Evolutionary conservation across 2,888 invertebrate genomes (phyloP), one percentile per base, ranked within the genome.

Genomic region (Hypsopygia costalis): DNA sequence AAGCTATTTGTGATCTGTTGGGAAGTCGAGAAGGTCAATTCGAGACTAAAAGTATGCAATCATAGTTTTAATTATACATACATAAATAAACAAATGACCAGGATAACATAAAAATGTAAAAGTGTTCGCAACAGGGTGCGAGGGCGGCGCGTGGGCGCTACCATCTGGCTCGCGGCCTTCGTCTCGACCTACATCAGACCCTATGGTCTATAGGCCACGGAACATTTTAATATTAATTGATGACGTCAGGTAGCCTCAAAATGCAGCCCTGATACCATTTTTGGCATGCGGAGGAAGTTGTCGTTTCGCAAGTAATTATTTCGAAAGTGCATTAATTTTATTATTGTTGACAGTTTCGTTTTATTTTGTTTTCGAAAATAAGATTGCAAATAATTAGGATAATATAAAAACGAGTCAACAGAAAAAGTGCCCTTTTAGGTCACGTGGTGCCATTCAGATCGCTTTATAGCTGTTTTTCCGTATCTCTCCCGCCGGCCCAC

Each of bases 151-250:
- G 82, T 77, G 55, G 75, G 81, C 52, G 68, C 47, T 27, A 52
- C 68, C 81, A 81, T 79, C 77, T 79, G 77, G 62, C 63, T 46
- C 50, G 46, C 54, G 63, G 52, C 80, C 83, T 81, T 78, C 58
- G 53, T 27, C 52, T 41, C 65, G 54, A 55, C 76, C 65, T 62
- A 64, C 69, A 56, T 58, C 47, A 50, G 46, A 53, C 63, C 63
- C 58, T 62, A 53, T 50, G 53, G 45, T 39, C 51, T 25, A 52
- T 58, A 71, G 63, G 68, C 69, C 67, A 60, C 11, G 32, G 29
- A 36, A 36, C 11, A 37, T 28, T 39, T 33, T 20, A 39, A 39
- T 39, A 39, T 39, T 33, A 39, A 39, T 39, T 27, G 10, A 25
- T 39, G 39, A 39, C 39, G 39, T 39, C 39, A 39, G 3, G 2